Base-by-base conservation (phyloP, 1,140 invertebrate genomes). In the Yoshiicerus persimilis region DNA sequence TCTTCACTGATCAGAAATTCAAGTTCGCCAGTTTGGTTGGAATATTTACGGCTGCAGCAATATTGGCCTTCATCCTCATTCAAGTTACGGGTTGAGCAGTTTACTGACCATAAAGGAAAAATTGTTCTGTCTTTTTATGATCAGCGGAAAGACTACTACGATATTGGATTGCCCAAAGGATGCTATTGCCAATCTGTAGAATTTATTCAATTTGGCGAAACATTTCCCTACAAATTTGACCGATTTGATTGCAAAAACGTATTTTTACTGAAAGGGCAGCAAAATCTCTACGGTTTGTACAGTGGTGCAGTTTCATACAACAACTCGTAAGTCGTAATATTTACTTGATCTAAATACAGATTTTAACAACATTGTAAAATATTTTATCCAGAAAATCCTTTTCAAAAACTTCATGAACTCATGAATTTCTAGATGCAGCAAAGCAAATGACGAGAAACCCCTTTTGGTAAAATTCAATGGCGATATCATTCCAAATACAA, bases 271-370 rank as follows among this genome's bases (percentile, higher is more conserved):
- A n/a, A 56, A 36, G 64, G 64, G 16, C n/a, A 41, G 6, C 34
- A 62, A n/a, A 62, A 6, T 9, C 27, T 30, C 0, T 88, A 88
- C 41, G 25, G 36, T 5, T 36, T 88, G 2, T 39, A 85, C 20
- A 85, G 64, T 41, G 4, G 36, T 5, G 83, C 70, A n/a, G 23
- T 86, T 30, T 88, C 87, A 9, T 85, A 84, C 64, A 88, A 88
- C 25, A 25, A 41, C n/a, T 70, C 83, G 87, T 88, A 85, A 88
- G 83, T 75, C 11, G n/a, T n/a, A 25, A 30, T 36, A 27, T 80
- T 32, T 32, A 4, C 27, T 34, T 20, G 41, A 11, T 39, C 23
- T 84, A 39, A n/a, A n/a, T n/a, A n/a, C n/a, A n/a, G n/a, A n/a
- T n/a, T n/a, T n/a, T n/a, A n/a, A n/a, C n/a, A n/a, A n/a, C n/a